Conservation (phyloP, 2,888 invertebrate genomes). For the Cerastis leucographa region DNA sequence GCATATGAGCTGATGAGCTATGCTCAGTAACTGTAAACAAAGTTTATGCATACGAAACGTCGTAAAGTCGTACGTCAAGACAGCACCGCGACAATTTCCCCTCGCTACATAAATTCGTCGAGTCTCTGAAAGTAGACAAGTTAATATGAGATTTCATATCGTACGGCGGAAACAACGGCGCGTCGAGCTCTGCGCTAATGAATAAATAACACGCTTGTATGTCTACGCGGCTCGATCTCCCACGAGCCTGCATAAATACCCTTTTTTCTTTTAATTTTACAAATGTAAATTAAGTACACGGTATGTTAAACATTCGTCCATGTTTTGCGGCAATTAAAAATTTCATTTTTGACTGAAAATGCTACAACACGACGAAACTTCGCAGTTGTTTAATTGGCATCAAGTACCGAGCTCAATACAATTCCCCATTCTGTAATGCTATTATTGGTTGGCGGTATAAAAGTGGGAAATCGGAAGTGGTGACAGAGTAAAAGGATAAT, state of each 20-base stretch:
- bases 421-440: neutral
- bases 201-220: constrained; percentile 77
- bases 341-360: constrained; percentile 19
- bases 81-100: constrained; percentile 79
- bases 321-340: constrained; percentile 49
- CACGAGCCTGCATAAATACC: constrained; percentile 66
- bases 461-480: constrained; percentile 21
- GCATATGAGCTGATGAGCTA: constrained; percentile 52
- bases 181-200: constrained; percentile 73
- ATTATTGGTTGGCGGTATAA: constrained; percentile 9
- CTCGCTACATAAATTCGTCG: constrained; percentile 81
- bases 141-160: constrained; percentile 84
- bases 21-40: constrained; percentile 63
- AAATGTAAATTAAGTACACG: constrained; percentile 53
- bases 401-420: constrained; percentile 17
- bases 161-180: constrained; percentile 72
- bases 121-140: constrained; percentile 81
- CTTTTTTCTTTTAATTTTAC: constrained; percentile 53
- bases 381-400: constrained; percentile 37
- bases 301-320: constrained; percentile 36
- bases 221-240: constrained; percentile 70
- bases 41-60: constrained; percentile 74
- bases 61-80: constrained; percentile 77
- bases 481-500: constrained; percentile 48
- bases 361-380: constrained; percentile 11